Base-by-base conservation (phyloP, 2,113 vertebrate species). In the Leuciscus idus region DNA sequence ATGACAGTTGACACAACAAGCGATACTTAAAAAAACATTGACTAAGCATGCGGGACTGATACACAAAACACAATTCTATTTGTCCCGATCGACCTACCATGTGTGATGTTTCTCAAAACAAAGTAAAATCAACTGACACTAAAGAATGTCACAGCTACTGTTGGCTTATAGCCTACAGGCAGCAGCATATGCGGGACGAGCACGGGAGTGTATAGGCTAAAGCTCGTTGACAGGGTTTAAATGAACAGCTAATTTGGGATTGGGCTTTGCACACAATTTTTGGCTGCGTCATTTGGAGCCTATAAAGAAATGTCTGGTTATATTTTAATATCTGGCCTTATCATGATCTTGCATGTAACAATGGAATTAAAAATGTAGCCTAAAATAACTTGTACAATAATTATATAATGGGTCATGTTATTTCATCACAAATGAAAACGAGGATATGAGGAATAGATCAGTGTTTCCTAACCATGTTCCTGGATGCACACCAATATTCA, bases 1-100 rank as follows among this genome's bases (percentile, higher is more conserved):
- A 88, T 87, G 19, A 36, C 1, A 90, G 93, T 93, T 93, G 85
- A 84, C 92, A 93, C 89, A 95, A 94, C 92, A 94, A 91, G 59
- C 85, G 87, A 57, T 84, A 88, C 83, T 73, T 48, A 66, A 64
- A 92, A 52, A 92, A 91, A 86, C 78, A 84, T 15, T 1, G 1
- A 46, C 87, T 92, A 91, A 92, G 92, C 90, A 89, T 61, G 89
- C 66, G 55, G 83, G 86, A 75, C 19, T 26, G 4, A 33, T 77
- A 87, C 85, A 26, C 84, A 90, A 80, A 90, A 89, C 89, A 88
- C 66, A 81, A 73, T 80, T 57, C 23, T 52, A 80, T 64, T 78
- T 86, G 77, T 72, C 74, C 55, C 80, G 61, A 46, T 52, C 82
- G 80, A 82, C 84, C 79, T 28, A n/a, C 52, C 62, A 52, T 55